Percentiles rank a stretch among this genome's conserved stretches.
Conservation (phyloP, 2,113 vertebrate genomes). For the Actenoides lindsayi region DNA sequence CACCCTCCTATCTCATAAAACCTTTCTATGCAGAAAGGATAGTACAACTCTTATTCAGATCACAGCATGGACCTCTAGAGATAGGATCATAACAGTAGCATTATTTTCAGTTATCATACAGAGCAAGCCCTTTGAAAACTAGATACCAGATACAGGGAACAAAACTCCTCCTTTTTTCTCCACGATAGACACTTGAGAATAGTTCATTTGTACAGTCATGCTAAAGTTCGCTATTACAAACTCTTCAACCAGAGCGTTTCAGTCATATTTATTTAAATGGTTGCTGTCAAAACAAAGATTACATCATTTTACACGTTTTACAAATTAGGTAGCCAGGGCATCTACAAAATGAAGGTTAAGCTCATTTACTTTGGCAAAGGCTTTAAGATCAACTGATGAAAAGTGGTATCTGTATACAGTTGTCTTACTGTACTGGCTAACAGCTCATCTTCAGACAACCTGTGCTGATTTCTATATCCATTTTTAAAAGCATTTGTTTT, state of each 20-base stretch:
- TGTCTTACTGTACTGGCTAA: neutral
- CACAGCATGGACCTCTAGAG: neutral
- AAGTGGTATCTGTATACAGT: neutral
- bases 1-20: neutral
- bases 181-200: neutral
- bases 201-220: neutral
- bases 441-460: neutral
- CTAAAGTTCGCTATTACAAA: neutral
- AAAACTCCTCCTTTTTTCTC: neutral
- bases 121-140: neutral
- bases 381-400: neutral
- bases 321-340: slow-evolving; percentile 1
- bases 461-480: neutral
- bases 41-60: neutral
- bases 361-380: neutral
- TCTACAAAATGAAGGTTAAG: neutral
- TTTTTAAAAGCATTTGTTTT: neutral
- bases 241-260: neutral
- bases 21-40: neutral
- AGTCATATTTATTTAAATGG: neutral
- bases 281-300: slow-evolving; percentile 25
- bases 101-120: neutral
- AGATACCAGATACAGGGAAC: neutral
- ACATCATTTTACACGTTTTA: slow-evolving; percentile 28
- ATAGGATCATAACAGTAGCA: neutral